Percentiles rank a stretch among this genome's conserved stretches.
Evolutionary conservation across 2,888 invertebrate species (phyloP).

Genomic region (Mesorhabditis spiculigera): DNA sequence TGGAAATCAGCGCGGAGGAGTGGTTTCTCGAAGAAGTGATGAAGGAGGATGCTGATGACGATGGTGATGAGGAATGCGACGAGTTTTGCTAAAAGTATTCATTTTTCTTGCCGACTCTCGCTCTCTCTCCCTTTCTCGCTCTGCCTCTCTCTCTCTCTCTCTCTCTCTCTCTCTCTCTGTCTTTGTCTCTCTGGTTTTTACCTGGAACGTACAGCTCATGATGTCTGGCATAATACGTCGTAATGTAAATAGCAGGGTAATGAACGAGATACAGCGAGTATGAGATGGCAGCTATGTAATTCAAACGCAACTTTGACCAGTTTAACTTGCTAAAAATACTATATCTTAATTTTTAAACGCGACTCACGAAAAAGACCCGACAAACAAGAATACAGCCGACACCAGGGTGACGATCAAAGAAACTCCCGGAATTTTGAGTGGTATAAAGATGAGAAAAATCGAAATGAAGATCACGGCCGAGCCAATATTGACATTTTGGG

Average conservation of each 20-base stretch:
- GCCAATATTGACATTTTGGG: no score
- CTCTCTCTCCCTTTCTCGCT: not conserved
- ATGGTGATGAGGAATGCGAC: not conserved
- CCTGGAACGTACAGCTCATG: not conserved
- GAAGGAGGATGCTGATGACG: not conserved
- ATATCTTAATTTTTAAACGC: no score
- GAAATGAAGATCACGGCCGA: no score
- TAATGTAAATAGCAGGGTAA: not conserved
- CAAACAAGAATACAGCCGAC: no score
- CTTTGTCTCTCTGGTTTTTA: no score
- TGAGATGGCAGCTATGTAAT: not conserved
- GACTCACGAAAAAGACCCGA: no score
- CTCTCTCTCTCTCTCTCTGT: no score
- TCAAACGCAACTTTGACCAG: constrained; percentile 1
- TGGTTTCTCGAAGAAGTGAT: constrained; percentile 6
- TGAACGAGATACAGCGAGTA: not conserved
- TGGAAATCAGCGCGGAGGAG: not conserved
- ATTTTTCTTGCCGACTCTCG: not conserved
- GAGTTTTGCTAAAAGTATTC: not conserved
- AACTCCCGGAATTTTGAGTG: no score
- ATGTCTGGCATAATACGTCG: not conserved
- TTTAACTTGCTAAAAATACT: not conserved
- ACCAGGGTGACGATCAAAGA: no score
- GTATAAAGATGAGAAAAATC: no score
- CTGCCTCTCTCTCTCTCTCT: not conserved